Evolutionary conservation across 2,888 invertebrate species (phyloP), one percentile per base, ranked within the genome.

Genomic region (Coelopa pilipes): DNA sequence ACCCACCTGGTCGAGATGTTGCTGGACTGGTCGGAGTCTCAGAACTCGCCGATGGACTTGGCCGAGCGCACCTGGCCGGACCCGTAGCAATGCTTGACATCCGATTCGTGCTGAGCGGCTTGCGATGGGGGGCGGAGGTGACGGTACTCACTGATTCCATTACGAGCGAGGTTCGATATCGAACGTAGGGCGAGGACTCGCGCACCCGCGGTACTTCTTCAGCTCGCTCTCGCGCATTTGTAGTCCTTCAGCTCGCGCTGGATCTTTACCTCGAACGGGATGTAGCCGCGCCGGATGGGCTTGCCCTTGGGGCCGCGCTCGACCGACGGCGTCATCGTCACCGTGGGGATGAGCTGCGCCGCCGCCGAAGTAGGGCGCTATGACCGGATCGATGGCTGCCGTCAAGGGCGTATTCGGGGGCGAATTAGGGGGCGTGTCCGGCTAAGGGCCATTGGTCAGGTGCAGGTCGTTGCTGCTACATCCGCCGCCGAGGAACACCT

Each of bases 241-340:
- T 96, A 93, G 81, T 96, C 96, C 83, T 92, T 90, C 69, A 97
- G 88, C 86, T 97, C 97, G 77, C 92, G 92, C 82, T 95, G 94
- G 80, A 97, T 96, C 87, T 95, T 95, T 81, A 95, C 93, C 85
- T 96, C 96, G 2, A 96, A 95, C 0, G 96, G 93, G 5, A 95
- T 92, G 85, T 91, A 94, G 17, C 94, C 94, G 78, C 93, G 94
- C 73, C 94, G 89, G 49, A 92, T 89, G 0, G 91, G 91, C 79
- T 91, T 90, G 0, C 92, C 92, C 78, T 91, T 90, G 1, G 89
- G 87, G 65, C 90, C 90, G 71, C 91, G 90, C 74, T 89, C 88
- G 76, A 90, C 86, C 45, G 87, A 82, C n/a, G 89, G 87, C 11
- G 87, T 84, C 70, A 83, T 78, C 53, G 81, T 83, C 47, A 86